Evolutionary conservation across 2,113 vertebrate genomes (phyloP).

Genomic region (Notechis scutatus): DNA sequence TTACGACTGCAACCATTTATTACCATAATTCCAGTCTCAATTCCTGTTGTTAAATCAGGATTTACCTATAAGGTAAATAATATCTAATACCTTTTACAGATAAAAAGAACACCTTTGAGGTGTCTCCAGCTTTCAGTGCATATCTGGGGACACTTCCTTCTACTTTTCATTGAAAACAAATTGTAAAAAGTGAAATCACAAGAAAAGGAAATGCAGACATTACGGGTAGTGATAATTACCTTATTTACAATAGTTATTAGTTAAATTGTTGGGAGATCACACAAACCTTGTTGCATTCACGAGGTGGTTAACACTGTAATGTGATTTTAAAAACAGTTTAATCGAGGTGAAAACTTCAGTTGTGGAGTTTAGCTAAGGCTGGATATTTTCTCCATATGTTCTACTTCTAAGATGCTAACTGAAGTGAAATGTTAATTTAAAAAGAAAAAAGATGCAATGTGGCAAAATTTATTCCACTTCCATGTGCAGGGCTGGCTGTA

Average conservation of each 20-base stretch:
- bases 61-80: neutral
- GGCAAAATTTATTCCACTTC: neutral
- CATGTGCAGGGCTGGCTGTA: neutral
- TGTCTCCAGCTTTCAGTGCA: neutral
- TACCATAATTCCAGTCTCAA: neutral
- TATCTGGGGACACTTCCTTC: neutral
- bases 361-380: neutral
- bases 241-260: neutral
- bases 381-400: neutral
- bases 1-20: neutral
- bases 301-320: neutral
- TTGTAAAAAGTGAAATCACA: neutral
- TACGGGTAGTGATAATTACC: neutral
- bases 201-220: neutral
- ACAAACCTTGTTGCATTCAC: neutral
- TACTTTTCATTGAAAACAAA: neutral
- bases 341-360: neutral
- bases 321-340: neutral
- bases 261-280: neutral
- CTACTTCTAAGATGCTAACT: neutral
- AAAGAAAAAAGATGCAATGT: neutral
- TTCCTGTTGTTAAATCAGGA: neutral
- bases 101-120: neutral
- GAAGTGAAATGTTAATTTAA: neutral
- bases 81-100: neutral